phyloP scores from a whole-genome alignment of 2,797 vertebrate species.

The Hemitrygon akajei region DNA sequence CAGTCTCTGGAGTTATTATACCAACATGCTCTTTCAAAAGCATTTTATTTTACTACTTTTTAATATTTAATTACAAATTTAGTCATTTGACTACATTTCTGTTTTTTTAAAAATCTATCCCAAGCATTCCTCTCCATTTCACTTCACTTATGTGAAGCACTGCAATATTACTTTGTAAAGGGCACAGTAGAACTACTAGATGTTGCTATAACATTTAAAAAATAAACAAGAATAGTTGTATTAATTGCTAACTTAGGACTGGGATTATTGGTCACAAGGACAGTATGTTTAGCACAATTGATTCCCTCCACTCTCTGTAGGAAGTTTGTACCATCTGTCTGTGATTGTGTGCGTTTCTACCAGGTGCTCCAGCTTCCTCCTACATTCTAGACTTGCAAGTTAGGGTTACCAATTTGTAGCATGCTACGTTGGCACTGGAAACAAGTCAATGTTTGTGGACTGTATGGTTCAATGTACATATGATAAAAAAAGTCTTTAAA shows the following conservation, averaged over 20 bases:
- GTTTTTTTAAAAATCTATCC: background rate
- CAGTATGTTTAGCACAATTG: background rate
- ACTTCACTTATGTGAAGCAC: background rate
- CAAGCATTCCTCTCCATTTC: background rate
- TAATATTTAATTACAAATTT: background rate
- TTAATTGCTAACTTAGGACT: background rate
- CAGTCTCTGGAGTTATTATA: background rate
- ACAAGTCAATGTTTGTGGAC: too few species aligned
- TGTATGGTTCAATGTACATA: too few species aligned
- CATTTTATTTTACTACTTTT: background rate
- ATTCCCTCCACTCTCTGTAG: too few species aligned
- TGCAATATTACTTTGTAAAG: background rate
- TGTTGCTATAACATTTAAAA: background rate
- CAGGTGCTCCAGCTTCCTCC: too few species aligned
- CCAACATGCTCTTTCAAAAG: background rate
- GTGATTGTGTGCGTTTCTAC: too few species aligned
- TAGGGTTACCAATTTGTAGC: too few species aligned
- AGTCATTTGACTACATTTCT: background rate
- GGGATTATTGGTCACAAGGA: background rate
- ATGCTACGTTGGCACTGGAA: too few species aligned
- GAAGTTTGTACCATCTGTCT: too few species aligned
- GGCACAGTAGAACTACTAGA: background rate
- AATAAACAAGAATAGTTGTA: background rate
- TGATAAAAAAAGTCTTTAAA: too few species aligned
- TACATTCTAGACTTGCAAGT: too few species aligned